Base-by-base conservation (phyloP, 2,113 vertebrate genomes). In the Upupa epops region DNA sequence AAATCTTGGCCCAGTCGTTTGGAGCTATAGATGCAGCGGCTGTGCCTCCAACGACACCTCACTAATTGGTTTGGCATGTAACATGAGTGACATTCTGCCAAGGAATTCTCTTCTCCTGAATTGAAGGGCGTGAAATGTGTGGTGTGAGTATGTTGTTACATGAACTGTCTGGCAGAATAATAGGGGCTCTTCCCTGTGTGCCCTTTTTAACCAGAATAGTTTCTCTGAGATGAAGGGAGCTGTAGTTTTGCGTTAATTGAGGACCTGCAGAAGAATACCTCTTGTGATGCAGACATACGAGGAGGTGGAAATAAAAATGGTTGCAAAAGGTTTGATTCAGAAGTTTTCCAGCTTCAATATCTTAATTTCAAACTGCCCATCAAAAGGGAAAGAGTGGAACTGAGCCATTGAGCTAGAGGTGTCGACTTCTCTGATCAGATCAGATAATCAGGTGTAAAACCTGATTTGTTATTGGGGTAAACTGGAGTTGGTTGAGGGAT, bases 21-120 rank as follows among this genome's bases (percentile, higher is more conserved):
- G 92, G 92, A 93, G 63, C 74, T 85, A 55, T 89, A 71, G 86
- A 86, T 84, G 78, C 59, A 84, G 61, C 0, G 71, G 55, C 78
- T 93, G 90, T 89, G 81, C 48, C 42, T 93, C 59, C 74, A 82
- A 61, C 87, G 90, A 75, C 83, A 93, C 66, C 94, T 96, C 71
- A 56, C 74, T 92, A 94, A 90, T 93, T 90, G 77, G 71, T 92
- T 96, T 96, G 95, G 81, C 90, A 90, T 79, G 86, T 71, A 71
- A 45, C 68, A 65, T 76, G 92, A 94, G 94, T 87, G 90, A 61
- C 81, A 59, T 86, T 94, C 81, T 90, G 88, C 75, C 82, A 20
- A 6, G 71, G 45, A 84, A 72, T 81, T 84, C 64, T 92, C 49
- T 87, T 61, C 65, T 87, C 17, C 63, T 85, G 80, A 88, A 45